Conservation (phyloP, 2,113 vertebrate species). For the Podarcis cretensis region DNA sequence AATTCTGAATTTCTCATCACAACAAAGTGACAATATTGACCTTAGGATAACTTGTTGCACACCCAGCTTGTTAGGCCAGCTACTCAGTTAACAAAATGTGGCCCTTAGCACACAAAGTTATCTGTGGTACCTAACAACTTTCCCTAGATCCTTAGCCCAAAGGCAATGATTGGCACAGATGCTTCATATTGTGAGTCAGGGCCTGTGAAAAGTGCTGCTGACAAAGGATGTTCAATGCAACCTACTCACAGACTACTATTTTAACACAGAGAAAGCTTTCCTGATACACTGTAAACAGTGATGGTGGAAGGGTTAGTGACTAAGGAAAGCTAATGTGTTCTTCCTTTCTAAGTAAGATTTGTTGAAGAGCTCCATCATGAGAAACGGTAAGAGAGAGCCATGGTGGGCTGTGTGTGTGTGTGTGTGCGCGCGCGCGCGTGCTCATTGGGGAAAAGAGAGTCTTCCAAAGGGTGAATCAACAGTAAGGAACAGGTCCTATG, state of each 20-base stretch:
- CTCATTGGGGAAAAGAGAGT: neutral
- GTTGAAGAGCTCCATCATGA: neutral
- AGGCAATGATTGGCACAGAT: constrained; percentile 24
- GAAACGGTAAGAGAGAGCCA: neutral
- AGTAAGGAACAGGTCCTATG: neutral
- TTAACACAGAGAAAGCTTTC: neutral
- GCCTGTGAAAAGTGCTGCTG: constrained; percentile 30
- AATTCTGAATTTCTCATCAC: neutral
- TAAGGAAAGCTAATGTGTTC: constrained; percentile 5
- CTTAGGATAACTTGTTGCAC: too few relatives aligned
- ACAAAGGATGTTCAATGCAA: constrained; percentile 14
- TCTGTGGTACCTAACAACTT: neutral
- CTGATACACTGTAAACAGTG: constrained; percentile 3
- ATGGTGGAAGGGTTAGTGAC: neutral
- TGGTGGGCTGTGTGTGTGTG: too few relatives aligned
- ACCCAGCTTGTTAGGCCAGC: neutral
- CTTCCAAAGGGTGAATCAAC: constrained; percentile 1
- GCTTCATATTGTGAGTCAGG: constrained; percentile 34
- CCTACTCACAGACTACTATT: constrained; percentile 31
- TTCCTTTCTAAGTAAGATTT: neutral
- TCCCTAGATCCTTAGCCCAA: constrained; percentile 16
- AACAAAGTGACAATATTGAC: neutral
- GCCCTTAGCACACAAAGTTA: too few relatives aligned
- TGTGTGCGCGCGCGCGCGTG: too few relatives aligned
- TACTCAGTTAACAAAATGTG: neutral